Conservation (phyloP, 2,113 vertebrate genomes). For the Atlantisia rogersi region DNA sequence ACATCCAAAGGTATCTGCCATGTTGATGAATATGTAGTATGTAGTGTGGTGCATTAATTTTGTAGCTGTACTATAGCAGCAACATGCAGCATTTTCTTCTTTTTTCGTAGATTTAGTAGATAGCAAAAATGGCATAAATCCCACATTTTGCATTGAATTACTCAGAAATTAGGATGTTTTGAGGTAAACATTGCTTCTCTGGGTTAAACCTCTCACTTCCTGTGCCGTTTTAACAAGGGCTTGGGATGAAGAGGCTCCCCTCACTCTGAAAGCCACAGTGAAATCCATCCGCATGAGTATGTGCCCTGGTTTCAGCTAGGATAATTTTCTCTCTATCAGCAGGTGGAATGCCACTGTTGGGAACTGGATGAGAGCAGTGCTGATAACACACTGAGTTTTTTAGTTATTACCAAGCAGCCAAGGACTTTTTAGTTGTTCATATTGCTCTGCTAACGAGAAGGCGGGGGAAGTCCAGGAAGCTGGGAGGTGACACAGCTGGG, state of each 20-base stretch:
- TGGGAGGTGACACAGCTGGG: too few relatives aligned
- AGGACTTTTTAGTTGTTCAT: too few relatives aligned
- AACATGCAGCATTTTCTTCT: neutral
- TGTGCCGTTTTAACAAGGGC: neutral
- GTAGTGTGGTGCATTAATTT: neutral
- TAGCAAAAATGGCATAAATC: neutral
- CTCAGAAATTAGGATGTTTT: neutral
- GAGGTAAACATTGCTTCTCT: neutral
- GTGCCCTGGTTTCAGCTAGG: too few relatives aligned
- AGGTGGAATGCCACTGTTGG: too few relatives aligned
- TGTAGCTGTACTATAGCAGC: neutral
- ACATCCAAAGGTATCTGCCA: neutral
- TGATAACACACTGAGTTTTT: too few relatives aligned
- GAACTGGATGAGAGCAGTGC: too few relatives aligned
- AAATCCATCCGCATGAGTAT: neutral
- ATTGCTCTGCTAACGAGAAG: too few relatives aligned
- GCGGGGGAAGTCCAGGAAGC: too few relatives aligned
- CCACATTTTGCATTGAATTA: fast-evolving
- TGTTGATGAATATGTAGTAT: neutral
- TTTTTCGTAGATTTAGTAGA: neutral
- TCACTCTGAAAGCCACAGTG: neutral
- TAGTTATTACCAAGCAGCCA: too few relatives aligned
- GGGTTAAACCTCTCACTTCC: neutral
- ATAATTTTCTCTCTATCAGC: too few relatives aligned
- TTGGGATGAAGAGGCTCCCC: neutral